Evolutionary conservation across 2,113 vertebrate species (phyloP).

Genomic region (Galbula dea): DNA sequence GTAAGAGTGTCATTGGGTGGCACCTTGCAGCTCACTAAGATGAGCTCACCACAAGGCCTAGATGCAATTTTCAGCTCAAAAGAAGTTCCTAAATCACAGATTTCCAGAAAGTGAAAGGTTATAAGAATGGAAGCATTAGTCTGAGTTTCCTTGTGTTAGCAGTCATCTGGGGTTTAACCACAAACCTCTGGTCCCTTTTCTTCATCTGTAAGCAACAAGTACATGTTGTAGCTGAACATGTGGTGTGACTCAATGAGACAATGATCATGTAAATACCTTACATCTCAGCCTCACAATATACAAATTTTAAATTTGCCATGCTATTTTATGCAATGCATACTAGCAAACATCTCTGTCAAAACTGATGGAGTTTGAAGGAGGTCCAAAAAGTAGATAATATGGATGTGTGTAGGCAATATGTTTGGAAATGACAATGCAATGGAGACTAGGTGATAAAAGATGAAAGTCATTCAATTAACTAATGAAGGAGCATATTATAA

Average conservation of each 20-base stretch:
- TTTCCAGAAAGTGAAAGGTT: neutral
- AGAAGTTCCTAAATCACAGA: neutral
- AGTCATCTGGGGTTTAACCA: neutral
- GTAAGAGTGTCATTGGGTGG: rapidly evolving
- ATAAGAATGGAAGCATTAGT: neutral
- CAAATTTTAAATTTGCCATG: neutral
- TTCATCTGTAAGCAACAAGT: neutral
- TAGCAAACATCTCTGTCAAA: neutral
- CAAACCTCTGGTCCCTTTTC: neutral
- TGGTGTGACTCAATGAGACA: neutral
- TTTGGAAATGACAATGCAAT: neutral
- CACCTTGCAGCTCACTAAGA: neutral
- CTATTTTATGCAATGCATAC: neutral
- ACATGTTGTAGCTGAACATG: neutral
- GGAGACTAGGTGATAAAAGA: neutral
- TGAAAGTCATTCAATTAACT: neutral
- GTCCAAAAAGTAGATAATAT: neutral
- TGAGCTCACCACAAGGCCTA: neutral
- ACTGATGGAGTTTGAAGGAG: neutral
- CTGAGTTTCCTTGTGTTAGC: neutral
- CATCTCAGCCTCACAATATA: neutral
- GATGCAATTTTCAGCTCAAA: neutral
- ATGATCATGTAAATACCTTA: neutral
- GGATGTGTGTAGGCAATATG: neutral
- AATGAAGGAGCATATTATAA: neutral